phyloP scores from a whole-genome alignment of 2,888 invertebrate species.

The Melanostoma mellinum region DNA sequence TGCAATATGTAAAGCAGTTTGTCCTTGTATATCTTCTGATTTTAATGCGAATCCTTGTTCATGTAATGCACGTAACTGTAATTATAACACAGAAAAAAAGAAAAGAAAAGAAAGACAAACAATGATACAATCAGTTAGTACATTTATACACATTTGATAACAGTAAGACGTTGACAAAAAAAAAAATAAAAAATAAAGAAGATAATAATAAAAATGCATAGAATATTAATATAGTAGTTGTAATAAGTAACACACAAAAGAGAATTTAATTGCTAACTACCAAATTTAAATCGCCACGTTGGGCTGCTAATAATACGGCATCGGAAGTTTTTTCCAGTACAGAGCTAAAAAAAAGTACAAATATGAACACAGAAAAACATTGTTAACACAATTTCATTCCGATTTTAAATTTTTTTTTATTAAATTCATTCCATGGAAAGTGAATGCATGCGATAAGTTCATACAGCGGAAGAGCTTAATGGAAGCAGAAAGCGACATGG shows the following conservation, averaged over 20 bases:
- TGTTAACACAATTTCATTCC: conserved; percentile 61
- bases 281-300: conserved; percentile 90
- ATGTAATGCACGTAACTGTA: conserved; percentile 91
- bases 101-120: conserved; percentile 16
- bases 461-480: too few relatives aligned
- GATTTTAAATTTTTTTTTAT: conserved; percentile 5
- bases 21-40: conserved; percentile 91
- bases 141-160: neutral
- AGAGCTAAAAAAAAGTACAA: conserved; percentile 84
- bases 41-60: conserved; percentile 91
- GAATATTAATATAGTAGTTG: conserved; percentile 2
- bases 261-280: conserved; percentile 81
- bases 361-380: conserved; percentile 58
- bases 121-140: conserved; percentile 39
- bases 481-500: too few relatives aligned
- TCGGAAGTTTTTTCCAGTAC: conserved; percentile 92
- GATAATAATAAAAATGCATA: neutral
- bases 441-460: conserved; percentile 1
- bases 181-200: neutral
- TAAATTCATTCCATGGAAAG: neutral
- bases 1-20: conserved; percentile 95
- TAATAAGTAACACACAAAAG: neutral
- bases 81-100: conserved; percentile 53
- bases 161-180: conserved; percentile 7
- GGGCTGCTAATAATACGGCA: conserved; percentile 91